Evolutionary conservation across 1,140 invertebrate genomes (phyloP), one percentile per base, ranked within the genome.

Genomic region (Elymnias hypermnestra): DNA sequence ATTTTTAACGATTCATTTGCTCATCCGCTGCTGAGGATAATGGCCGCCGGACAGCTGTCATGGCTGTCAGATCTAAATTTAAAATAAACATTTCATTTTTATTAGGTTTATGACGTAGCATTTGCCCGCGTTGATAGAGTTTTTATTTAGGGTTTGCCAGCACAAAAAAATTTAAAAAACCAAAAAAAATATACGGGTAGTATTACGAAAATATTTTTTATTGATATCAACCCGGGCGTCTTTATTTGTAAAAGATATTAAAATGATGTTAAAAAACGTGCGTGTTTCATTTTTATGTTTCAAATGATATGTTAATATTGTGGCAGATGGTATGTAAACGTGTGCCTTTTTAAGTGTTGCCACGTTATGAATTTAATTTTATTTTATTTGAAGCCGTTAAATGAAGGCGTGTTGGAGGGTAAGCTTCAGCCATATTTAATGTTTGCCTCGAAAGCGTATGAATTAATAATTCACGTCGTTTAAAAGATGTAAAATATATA

Each of bases 1-100:
- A 75, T 76, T 81, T 77, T 78, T 71, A 71, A 72, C 67, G 68
- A 67, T 81, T 78, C 72, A 81, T 79, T 78, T 73, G 64, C 60
- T 64, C 58, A 65, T 74, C 60, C 64, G 60, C 57, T 58, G 54
- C 53, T 55, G 52, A 38, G 55, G 54, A 56, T 72, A 73, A 78
- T 76, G 66, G 72, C 65, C 58, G 63, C 53, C 57, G 41, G 73
- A 70, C 76, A 81, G 74, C 79, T 83, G 79, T 76, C 76, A 72
- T 54, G 60, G 56, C 48, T 66, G 72, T 72, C 72, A 70, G 68
- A 70, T 76, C 72, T 76, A 81, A 76, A 81, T 77, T 73, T 72
- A 77, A 21, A 21, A 21, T 21, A 21, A 21, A 21, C 19, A 21
- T 21, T 72, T 68, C 56, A 49, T 72, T 78, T 72, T 75, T 70